Base-by-base conservation (phyloP, 2,797 vertebrate species). In the Sebastolobus altivelis region DNA sequence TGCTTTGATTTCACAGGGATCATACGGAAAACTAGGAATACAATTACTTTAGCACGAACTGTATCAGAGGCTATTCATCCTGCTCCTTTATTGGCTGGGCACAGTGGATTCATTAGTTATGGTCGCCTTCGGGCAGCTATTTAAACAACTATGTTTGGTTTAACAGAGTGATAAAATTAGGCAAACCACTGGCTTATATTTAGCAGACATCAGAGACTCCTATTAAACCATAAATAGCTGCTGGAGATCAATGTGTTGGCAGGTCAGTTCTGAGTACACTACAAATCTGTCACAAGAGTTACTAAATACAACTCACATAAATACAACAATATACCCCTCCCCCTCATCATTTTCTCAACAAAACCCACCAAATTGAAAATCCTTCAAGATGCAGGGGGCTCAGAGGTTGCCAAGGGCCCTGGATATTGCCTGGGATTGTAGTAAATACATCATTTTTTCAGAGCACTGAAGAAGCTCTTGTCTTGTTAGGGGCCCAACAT, bases 221-320 rank as follows among this genome's bases (percentile, higher is more conserved):
- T 59, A 8, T 43, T 65, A 31, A 75, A 66, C 62, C 27, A 8
- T 13, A 13, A 66, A 67, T 58, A 46, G 20, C 73, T 35, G 35
- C 13, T 38, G 31, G 31, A 16, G 31, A 37, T 31, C 8, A 46
- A 13, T 29, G 25, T 59, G 55, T 43, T n/a, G n/a, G 9, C 35
- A 8, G 33, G 10, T 40, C 52, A 46, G 29, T 22, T 31, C 31
- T 52, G 46, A 49, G 46, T 49, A 49, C 8, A 14, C 18, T 49
- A 18, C 46, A 49, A 16, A 43, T 49, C 3, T 18, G 46, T 49
- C 18, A 49, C 18, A 20, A 49, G 8, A 18, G 46, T 49, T 20
- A 49, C 46, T 49, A 49, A 49, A 49, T 49, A 49, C 46, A 20
- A 49, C 46, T 35, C 33, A 35, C 2, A 25, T 25, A 25, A 25